Evolutionary conservation across 2,113 vertebrate species (phyloP), one percentile per base, ranked within the genome.

Genomic region (Cynoglossus semilaevis): DNA sequence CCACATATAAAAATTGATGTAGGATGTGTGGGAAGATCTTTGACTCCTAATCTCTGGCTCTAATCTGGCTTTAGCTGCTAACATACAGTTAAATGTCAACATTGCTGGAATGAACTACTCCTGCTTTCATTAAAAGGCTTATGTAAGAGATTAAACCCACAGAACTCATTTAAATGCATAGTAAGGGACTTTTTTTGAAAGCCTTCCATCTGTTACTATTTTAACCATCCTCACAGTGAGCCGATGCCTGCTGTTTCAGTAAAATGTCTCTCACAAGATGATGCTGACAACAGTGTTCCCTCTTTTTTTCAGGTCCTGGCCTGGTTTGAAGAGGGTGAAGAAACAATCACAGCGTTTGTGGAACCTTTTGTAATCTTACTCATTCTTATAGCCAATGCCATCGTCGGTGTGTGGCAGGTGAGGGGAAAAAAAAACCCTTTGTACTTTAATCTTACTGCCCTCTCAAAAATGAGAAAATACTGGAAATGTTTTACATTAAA

Each of bases 271-370:
- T n/a, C 10, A n/a, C 17, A 44, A 5, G 46, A 19, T 51, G 36
- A 48, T 51, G 43, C 22, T 29, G 22, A 29, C 22, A 29, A 41
- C 10, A 12, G 0, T 46, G 9, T 40, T 59, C 64, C 10, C n/a
- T 0, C 0, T 55, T 1, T 11, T 70, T 63, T 72, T 7, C 74
- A 99, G 97, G 95, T 98, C 72, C 91, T 99, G 92, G 97, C 97
- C 81, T 99, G 96, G 96, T 99, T 99, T 86, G 97, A 99, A 88
- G 97, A 99, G 89, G 97, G 97, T 58, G 97, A 99, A 88, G 97
- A 98, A 92, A 98, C 95, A 8, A 92, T 99, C 72, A 99, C 97
- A 71, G 97, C 97, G 17, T 99, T 99, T 77, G 97, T 99, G 91
- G 97, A 99, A 71, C 97, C 97, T 84, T 99, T 99, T 90, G 97